phyloP scores from a whole-genome alignment of 2,888 invertebrate species.

The Mystacides longicornis region DNA sequence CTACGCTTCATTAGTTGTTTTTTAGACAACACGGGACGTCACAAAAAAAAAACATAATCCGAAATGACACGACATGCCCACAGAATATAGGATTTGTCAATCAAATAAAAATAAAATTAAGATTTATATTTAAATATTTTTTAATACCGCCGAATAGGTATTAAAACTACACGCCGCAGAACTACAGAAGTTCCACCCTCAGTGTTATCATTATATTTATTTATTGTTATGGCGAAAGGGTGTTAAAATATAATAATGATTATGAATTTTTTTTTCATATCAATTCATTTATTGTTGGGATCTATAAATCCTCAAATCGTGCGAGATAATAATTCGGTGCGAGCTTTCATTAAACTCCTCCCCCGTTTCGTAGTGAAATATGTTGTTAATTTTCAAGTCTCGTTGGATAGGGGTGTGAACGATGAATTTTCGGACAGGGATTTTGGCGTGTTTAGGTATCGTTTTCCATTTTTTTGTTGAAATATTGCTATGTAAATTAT shows the following conservation, averaged over 20 bases:
- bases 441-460: too few species aligned
- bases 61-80: not conserved
- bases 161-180: slow-evolving; percentile 4
- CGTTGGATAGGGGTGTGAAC: too few species aligned
- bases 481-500: too few species aligned
- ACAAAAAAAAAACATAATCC: too few species aligned
- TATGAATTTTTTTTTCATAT: not conserved
- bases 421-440: too few species aligned
- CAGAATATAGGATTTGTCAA: slow-evolving; percentile 16
- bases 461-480: too few species aligned
- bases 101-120: not conserved
- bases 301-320: not conserved
- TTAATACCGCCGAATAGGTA: too few species aligned
- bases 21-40: too few species aligned
- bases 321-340: slow-evolving; percentile 1
- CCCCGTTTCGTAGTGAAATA: too few species aligned
- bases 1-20: too few species aligned
- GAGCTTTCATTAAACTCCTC: too few species aligned
- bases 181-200: slow-evolving; percentile 1
- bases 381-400: too few species aligned
- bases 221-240: not conserved
- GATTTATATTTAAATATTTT: slow-evolving; percentile 8
- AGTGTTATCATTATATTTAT: not conserved
- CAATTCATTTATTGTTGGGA: not conserved
- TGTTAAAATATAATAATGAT: not conserved